phyloP scores from a whole-genome alignment of 2,113 vertebrate genomes.

The Chlorocebus sabaeus region DNA sequence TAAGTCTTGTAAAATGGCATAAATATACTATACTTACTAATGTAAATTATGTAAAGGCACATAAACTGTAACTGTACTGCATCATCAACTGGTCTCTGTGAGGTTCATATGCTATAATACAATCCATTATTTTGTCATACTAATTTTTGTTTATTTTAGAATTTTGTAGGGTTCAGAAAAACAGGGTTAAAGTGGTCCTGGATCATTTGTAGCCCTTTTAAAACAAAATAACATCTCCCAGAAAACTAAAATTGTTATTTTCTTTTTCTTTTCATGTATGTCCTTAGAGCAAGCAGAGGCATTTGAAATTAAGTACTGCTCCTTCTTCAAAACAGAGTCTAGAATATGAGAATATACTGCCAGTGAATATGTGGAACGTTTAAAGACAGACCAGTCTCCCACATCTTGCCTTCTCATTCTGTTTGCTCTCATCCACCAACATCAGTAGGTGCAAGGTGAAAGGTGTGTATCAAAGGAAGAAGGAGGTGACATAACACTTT shows the following conservation, averaged over 20 bases:
- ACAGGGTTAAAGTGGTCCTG: background rate
- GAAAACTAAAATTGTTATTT: background rate
- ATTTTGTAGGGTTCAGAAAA: background rate
- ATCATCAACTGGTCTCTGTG: background rate
- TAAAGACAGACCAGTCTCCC: background rate
- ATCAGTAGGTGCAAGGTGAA: background rate
- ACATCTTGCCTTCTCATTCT: background rate
- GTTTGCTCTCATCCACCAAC: background rate
- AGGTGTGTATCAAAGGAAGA: background rate
- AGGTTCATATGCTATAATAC: background rate
- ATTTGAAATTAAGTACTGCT: background rate
- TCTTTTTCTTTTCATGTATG: background rate
- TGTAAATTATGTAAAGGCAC: background rate
- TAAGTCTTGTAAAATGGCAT: background rate
- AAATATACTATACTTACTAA: background rate
- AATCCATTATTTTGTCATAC: background rate
- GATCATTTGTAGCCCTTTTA: background rate
- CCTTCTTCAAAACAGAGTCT: background rate
- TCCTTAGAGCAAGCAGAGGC: background rate
- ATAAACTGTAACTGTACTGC: background rate
- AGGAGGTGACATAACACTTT: background rate
- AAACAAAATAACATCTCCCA: background rate
- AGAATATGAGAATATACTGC: background rate
- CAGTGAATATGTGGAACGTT: background rate
- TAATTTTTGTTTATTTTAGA: slow-evolving; percentile 9